Evolutionary conservation across 2,797 vertebrate genomes (phyloP), one percentile per base, ranked within the genome.

Genomic region (Serranus cabrilla): DNA sequence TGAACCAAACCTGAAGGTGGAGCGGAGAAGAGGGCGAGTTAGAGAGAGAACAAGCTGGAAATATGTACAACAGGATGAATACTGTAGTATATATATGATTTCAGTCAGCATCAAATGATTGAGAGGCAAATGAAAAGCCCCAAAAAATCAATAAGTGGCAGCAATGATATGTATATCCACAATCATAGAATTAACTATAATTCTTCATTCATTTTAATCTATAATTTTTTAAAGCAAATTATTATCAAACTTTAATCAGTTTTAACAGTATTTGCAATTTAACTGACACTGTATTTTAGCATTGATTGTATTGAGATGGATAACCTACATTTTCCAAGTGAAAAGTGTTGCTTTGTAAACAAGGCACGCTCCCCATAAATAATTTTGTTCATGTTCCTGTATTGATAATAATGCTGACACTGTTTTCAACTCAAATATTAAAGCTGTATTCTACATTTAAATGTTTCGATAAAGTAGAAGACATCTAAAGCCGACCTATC

Each of bases 1-100:
- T 99, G 92, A 99, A 99, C 98, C 98, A 99, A 43, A 99, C 98
- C 98, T 99, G 78, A 31, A 67, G 54, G 14, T 6, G 72, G 20
- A 70, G 46, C 20, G n/a, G 56, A 55, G 31, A 39, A 7, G 17
- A 59, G 14, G 10, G 1, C 0, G 2, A 34, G 46, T 81, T 42
- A 77, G 31, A 54, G 16, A 18, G 18, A 23, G 31, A 45, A 21
- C 17, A 16, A 18, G 18, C 16, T 21, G 12, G 23, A 17, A 27
- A 52, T 18, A 74, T 9, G 23, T 11, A 23, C 11, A 23, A 12
- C 9, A 37, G 14, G 11, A 51, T 25, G 18, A 8, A 11, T 52
- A 56, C 42, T 58, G 18, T 20, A 13, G 18, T 2, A 17, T 18
- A 1, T 37, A n/a, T 8, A 18, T 14, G 47, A 58, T 43, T 55